Percentiles rank a stretch among this genome's conserved stretches.
These are phyloP conservation scores for Phalloptychus januarius DNA, from an alignment of 2,797 vertebrate genomes.

Conservation along the genomic window DNA sequence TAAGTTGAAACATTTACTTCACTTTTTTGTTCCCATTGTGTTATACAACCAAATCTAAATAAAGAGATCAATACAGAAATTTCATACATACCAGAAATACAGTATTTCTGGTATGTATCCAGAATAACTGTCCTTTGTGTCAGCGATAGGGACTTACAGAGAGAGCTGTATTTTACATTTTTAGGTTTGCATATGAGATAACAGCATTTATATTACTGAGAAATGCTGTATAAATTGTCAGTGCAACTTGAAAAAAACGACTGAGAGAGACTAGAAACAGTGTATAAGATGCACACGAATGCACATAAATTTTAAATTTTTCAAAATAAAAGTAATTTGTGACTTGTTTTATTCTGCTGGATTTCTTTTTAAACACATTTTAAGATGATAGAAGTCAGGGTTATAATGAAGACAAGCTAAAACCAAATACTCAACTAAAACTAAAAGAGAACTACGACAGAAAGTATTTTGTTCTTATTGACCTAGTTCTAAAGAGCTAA, in stretches of 20 bases:
- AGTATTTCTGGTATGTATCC: neutral
- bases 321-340: neutral
- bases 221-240: neutral
- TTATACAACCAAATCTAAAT: neutral
- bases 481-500: neutral
- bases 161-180: neutral
- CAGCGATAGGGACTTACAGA: neutral
- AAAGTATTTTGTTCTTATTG: neutral
- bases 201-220: neutral
- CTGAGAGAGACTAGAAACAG: neutral
- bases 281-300: neutral
- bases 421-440: neutral
- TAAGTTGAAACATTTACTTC: neutral
- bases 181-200: constrained; percentile 18
- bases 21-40: neutral
- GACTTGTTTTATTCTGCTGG: neutral
- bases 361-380: neutral
- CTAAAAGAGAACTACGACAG: neutral
- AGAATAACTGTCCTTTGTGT: neutral
- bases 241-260: neutral
- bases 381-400: neutral
- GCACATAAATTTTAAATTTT: neutral
- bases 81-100: too few relatives aligned
- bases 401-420: neutral
- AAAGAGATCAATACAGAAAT: neutral